A percentile compares a stretch with the other conserved stretches of the same genome.
These are phyloP conservation scores for Paracentrotus lividus DNA, from an alignment of 53 echinoderm and acorn worm genomes.

Conservation along the genomic window DNA sequence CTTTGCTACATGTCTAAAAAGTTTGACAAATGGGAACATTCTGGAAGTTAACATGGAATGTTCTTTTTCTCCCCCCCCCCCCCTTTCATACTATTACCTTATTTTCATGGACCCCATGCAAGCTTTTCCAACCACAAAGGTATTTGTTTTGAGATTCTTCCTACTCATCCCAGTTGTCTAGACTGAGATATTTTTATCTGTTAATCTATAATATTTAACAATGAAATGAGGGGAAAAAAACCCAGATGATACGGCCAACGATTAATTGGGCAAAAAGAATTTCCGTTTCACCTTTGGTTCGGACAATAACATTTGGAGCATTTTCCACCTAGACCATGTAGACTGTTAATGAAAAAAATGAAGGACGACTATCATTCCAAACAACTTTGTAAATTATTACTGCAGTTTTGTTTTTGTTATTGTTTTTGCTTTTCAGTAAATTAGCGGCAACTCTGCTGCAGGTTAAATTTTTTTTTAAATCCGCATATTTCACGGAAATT, in stretches of 20 bases:
- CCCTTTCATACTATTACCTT: neutral
- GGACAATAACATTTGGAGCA: neutral
- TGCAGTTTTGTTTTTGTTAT: neutral
- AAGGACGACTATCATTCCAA: neutral
- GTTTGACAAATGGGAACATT: neutral
- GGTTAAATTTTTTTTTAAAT: neutral
- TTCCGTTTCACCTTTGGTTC: neutral
- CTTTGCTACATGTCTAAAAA: neutral
- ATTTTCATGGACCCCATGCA: neutral
- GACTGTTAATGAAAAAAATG: neutral
- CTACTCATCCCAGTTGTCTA: neutral
- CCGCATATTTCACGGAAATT: neutral
- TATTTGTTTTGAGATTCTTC: neutral
- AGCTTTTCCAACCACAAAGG: neutral
- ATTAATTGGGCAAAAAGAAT: neutral
- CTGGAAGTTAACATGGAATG: neutral
- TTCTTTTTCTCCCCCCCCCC: too few species aligned
- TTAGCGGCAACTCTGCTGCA: neutral
- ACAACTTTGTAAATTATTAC: neutral
- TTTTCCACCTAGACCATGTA: neutral
- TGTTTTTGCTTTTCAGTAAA: neutral
- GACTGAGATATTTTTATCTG: conserved; percentile 47
- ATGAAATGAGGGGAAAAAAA: too few species aligned
- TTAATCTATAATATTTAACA: too few species aligned
- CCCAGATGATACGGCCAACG: too few species aligned